Conservation (phyloP, 2,888 invertebrate species). For the Oscheius sp. region DNA sequence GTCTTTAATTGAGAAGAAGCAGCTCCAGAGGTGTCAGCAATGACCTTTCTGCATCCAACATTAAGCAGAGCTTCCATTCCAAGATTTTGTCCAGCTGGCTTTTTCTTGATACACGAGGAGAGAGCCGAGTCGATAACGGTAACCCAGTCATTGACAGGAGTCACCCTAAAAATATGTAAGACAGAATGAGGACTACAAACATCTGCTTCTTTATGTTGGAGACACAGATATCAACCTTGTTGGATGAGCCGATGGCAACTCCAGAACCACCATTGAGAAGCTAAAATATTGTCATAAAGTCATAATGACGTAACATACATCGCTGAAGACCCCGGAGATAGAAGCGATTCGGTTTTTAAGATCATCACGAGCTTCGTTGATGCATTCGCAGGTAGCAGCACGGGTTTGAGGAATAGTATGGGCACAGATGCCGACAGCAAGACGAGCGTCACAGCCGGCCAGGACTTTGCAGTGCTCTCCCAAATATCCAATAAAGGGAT, state of each 20-base stretch:
- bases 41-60: conserved; percentile 69
- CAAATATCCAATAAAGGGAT: conserved; percentile 67
- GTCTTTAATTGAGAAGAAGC: conserved; percentile 67
- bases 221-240: conserved; percentile 67
- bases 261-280: conserved; percentile 62
- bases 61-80: conserved; percentile 69
- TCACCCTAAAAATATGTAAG: conserved; percentile 49
- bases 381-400: conserved; percentile 66
- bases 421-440: conserved; percentile 54
- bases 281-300: conserved; percentile 27
- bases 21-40: conserved; percentile 66
- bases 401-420: conserved; percentile 52
- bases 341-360: conserved; percentile 68
- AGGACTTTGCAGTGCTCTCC: conserved; percentile 64
- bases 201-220: conserved; percentile 68
- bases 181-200: conserved; percentile 37
- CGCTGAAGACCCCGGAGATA: conserved; percentile 60
- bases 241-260: conserved; percentile 61
- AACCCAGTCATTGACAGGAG: conserved; percentile 69
- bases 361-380: conserved; percentile 68
- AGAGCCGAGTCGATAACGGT: conserved; percentile 67
- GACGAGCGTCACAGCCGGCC: conserved; percentile 45
- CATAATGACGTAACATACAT: conserved; percentile 34
- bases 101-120: conserved; percentile 65
- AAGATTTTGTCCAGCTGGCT: conserved; percentile 60